These are phyloP conservation scores for Clavelina lepadiformis DNA, from an alignment of 23 tunicate species.

Conservation along the genomic window DNA sequence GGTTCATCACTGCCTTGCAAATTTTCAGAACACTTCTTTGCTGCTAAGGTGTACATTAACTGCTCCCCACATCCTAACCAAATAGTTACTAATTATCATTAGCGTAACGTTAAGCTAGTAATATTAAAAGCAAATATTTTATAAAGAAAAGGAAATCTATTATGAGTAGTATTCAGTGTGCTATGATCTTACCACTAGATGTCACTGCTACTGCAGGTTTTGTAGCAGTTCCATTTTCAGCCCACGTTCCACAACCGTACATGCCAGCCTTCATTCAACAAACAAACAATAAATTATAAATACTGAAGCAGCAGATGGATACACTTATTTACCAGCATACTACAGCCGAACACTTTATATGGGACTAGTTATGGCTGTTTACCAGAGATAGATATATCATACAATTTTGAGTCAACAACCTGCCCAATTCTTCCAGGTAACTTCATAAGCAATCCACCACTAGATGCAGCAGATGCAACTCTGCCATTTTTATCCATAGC, in stretches of 20 bases:
- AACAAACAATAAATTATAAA: neutral
- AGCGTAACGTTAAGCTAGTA: no score
- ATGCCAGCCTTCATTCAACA: slow-evolving; percentile 70
- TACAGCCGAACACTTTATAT: no score
- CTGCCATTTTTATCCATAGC: slow-evolving; percentile 59
- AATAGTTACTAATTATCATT: no score
- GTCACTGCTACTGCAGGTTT: slow-evolving; percentile 69
- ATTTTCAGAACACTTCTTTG: slow-evolving; percentile 55
- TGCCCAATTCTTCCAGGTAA: slow-evolving; percentile 84
- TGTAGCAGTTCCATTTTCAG: slow-evolving; percentile 41
- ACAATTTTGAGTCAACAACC: slow-evolving; percentile 14
- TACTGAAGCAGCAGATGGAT: neutral
- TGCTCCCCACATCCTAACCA: slow-evolving; percentile 83
- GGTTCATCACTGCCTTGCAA: slow-evolving; percentile 40
- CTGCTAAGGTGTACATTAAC: slow-evolving; percentile 38
- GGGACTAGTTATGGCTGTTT: no score
- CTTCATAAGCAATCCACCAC: slow-evolving; percentile 85
- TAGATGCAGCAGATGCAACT: slow-evolving; percentile 85
- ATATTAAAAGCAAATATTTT: no score
- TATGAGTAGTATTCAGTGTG: no score
- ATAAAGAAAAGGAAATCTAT: no score
- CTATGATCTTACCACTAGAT: slow-evolving; percentile 62
- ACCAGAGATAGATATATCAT: neutral
- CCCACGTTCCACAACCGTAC: slow-evolving; percentile 93
- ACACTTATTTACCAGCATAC: neutral